Base-by-base conservation (phyloP, 1,140 invertebrate genomes). In the Melanaphis sacchari region DNA sequence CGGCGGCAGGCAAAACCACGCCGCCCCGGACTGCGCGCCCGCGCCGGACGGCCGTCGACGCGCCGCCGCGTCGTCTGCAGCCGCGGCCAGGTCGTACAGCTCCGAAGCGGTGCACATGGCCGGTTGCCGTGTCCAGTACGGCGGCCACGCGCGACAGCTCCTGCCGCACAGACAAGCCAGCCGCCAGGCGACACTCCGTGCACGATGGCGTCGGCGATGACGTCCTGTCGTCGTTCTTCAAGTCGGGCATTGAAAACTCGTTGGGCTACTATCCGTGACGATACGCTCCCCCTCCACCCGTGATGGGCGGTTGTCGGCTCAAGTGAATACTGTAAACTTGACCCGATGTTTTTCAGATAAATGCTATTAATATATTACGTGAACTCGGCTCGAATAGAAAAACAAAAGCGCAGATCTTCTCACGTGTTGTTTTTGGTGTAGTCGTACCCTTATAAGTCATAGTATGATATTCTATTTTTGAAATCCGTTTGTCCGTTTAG, bases 241-340 rank as follows among this genome's bases (percentile, higher is more conserved):
- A 82, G 26, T 84, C 81, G 26, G 91, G 26, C 46, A 84, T 93
- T 2, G 36, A 82, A 49, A 93, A 84, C 41, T 85, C 91, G 36
- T 85, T 93, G 36, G 91, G 91, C 26, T 93, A 93, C 46, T 93
- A 93, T 41, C 91, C 91, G 38, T 90, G 38, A 90, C 46, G 24
- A 38, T 3, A 18, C 22, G 31, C 59, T 8, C 18, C 46, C 46
- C 46, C 46, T 49, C 46, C 46, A 11, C 46, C 2, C 46, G 46
- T 49, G 15, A 0, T 15, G 1, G 4, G n/a, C n/a, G 8, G 15
- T 49, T 49, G 46, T 49, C 15, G 18, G 18, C 46, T 49, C 46
- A 15, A 46, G 43, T 46, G 43, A 46, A 46, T 46, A 15, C 18
- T 46, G 43, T 46, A 46, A 46, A 46, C n/a, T n/a, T n/a, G n/a